These are phyloP conservation scores for Aphelinus atriplicis DNA, from an alignment of 1,140 invertebrate genomes.

Conservation along the genomic window DNA sequence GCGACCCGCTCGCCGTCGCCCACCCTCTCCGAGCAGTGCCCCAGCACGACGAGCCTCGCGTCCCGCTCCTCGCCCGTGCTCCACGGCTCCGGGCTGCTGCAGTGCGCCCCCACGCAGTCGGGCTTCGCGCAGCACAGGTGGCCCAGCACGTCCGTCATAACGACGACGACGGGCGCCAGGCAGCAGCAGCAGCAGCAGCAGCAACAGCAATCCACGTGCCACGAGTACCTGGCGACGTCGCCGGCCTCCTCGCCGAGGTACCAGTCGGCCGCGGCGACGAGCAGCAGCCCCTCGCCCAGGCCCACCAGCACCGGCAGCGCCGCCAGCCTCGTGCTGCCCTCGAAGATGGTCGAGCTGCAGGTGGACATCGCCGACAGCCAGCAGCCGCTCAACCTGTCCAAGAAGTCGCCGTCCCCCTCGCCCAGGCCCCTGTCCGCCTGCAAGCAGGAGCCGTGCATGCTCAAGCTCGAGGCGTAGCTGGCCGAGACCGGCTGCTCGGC, in stretches of 20 bases:
- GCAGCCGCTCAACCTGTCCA: conserved; percentile 87
- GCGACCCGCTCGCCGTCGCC: conserved; percentile 68
- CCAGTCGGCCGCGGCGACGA: conserved; percentile 57
- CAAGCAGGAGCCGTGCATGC: conserved; percentile 60
- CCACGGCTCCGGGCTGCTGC: conserved; percentile 52
- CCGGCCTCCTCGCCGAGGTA: conserved; percentile 61
- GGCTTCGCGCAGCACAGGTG: conserved; percentile 50
- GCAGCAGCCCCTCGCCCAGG: conserved; percentile 60
- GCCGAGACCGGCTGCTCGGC: conserved; percentile 11
- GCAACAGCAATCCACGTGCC: conserved; percentile 54
- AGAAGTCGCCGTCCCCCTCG: conserved; percentile 85
- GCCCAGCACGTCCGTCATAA: conserved; percentile 62
- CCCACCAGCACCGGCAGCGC: conserved; percentile 53
- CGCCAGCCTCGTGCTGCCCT: conserved; percentile 60
- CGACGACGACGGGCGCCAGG: conserved; percentile 59
- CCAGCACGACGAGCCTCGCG: conserved; percentile 61
- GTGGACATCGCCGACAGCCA: conserved; percentile 83
- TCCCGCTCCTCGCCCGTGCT: conserved; percentile 49
- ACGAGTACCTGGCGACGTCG: conserved; percentile 52
- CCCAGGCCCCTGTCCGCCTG: conserved; percentile 63
- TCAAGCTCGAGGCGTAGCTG: conserved; percentile 71
- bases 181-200: conserved; percentile 51
- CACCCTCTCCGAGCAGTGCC: conserved; percentile 62
- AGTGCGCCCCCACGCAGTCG: conserved; percentile 55
- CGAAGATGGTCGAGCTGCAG: conserved; percentile 78